These are phyloP conservation scores for Chionis minor DNA, from an alignment of 2,113 vertebrate genomes.

Conservation along the genomic window DNA sequence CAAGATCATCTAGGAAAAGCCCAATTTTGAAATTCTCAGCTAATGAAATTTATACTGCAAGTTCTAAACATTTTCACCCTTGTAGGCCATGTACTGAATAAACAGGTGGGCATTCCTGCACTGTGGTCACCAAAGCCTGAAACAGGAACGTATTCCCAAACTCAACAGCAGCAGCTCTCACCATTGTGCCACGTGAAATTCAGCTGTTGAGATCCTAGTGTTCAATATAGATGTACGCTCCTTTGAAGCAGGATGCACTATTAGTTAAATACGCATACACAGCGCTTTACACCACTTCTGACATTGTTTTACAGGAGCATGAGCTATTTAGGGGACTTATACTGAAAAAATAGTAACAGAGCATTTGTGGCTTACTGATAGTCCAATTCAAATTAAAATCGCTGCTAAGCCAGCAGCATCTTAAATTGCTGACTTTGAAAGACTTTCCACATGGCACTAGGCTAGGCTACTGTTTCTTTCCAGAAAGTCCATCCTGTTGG, in stretches of 20 bases:
- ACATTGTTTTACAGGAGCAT: not conserved
- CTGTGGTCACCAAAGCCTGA: not conserved
- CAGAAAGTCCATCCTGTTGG: not conserved
- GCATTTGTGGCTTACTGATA: not conserved
- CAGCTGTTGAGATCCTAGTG: not conserved
- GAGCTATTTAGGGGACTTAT: not conserved
- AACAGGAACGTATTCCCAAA: not conserved
- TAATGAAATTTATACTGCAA: not conserved
- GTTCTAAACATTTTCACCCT: not conserved
- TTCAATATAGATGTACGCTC: not conserved
- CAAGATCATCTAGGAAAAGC: not conserved
- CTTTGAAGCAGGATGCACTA: not conserved
- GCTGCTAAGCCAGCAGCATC: not conserved
- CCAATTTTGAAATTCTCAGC: not conserved
- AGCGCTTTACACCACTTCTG: not conserved
- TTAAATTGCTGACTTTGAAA: not conserved
- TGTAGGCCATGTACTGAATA: fast-evolving
- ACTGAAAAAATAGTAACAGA: not conserved
- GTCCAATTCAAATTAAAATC: not conserved
- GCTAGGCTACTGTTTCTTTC: not conserved
- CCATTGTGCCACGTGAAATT: not conserved
- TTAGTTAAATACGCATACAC: not conserved
- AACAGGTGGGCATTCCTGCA: not conserved
- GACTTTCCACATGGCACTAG: not conserved
- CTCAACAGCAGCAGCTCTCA: not conserved